Base-by-base conservation (phyloP, 2,888 invertebrate species). In the Glyphotaelius pellucidus region DNA sequence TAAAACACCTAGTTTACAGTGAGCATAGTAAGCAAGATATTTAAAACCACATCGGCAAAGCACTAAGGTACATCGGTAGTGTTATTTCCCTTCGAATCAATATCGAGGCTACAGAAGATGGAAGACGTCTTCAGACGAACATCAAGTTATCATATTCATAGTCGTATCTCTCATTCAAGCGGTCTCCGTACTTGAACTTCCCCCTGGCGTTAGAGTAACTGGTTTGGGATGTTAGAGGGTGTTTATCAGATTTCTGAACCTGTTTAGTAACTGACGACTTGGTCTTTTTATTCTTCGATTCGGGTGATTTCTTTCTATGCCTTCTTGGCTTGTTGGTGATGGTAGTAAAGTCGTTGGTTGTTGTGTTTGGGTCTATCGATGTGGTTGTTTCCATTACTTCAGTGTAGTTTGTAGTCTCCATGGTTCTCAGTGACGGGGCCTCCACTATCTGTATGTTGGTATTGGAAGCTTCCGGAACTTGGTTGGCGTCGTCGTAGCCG, bases 381-480 rank as follows among this genome's bases (percentile, higher is more conserved):
- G 91, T 83, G 52, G 88, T 91, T 0, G 83, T 67, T 38, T 91
- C 90, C n/a, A 83, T 38, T 12, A 38, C 47, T 2, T 79, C 15
- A 25, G 86, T 35, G 1, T 42, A 42, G 31, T 89, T 86, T n/a
- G 91, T 91, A 35, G 83, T 52, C 31, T 52, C 85, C 85, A 47
- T 35, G 12, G 84, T 12, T 85, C 79, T 35, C 30, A 86, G 32
- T 11, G 84, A 47, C 30, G 93, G 93, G 1, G 95, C 94, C 94
- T 95, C 95, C 2, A 94, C 95, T 91, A 95, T 95, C 89, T 95
- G 95, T 90, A 94, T 95, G 92, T 95, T 95, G 87, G 95, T 94
- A 92, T 95, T 96, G 0, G 96, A 95, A 15, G 95, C 95, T 90
- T 95, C 95, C 9, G 95, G 95, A 31, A 93, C 89, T 92, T 94